Evolutionary conservation across 2,888 invertebrate genomes (phyloP).

Genomic region (Acronicta aceris): DNA sequence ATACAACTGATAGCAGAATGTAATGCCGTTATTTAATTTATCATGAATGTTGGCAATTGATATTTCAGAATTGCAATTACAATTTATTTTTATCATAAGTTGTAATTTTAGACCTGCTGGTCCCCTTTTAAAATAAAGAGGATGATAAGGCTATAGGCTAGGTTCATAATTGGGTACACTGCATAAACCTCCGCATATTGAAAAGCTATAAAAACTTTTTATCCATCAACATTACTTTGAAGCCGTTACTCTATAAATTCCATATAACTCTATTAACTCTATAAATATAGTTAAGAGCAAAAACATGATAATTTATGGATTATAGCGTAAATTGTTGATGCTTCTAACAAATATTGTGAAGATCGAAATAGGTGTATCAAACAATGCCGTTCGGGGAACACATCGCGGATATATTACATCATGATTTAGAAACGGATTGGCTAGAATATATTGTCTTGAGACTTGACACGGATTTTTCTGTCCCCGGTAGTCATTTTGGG

Average conservation of each 20-base stretch:
- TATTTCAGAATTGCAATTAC: too few relatives aligned
- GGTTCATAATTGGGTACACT: too few relatives aligned
- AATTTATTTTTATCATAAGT: too few relatives aligned
- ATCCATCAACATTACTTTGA: background rate
- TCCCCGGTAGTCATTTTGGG: background rate
- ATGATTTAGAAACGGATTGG: background rate
- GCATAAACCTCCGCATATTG: too few relatives aligned
- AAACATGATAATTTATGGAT: slow-evolving; percentile 14
- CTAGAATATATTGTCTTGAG: background rate
- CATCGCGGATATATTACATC: background rate
- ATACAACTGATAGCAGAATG: too few relatives aligned
- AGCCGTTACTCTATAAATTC: too few relatives aligned
- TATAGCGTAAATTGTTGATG: slow-evolving; percentile 34
- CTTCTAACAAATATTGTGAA: slow-evolving; percentile 33
- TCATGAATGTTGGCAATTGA: too few relatives aligned
- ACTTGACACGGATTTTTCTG: background rate
- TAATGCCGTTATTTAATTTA: too few relatives aligned
- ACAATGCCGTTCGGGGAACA: slow-evolving; percentile 12
- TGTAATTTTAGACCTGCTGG: too few relatives aligned
- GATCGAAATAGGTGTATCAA: slow-evolving; percentile 5
- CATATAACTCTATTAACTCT: background rate
- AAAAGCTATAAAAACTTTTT: too few relatives aligned
- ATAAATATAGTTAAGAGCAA: slow-evolving; percentile 7
- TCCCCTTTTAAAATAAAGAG: too few relatives aligned
- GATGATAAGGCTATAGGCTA: too few relatives aligned